Evolutionary conservation across 2,113 vertebrate genomes (phyloP).

Genomic region (Mionectes macconnelli): DNA sequence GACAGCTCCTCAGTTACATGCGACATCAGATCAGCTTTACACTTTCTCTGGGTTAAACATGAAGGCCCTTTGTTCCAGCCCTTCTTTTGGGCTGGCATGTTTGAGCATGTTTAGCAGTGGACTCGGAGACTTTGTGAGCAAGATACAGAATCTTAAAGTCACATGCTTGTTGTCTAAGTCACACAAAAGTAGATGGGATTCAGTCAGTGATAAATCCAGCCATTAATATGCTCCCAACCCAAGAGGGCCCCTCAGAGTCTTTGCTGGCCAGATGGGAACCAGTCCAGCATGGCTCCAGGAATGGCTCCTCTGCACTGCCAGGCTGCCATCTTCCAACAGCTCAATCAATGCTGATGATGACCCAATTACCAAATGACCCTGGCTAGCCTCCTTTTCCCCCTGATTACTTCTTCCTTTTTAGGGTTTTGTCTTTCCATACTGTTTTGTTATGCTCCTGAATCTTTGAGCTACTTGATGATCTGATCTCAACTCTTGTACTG

Average conservation of each 20-base stretch:
- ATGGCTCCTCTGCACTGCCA: not conserved
- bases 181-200: not conserved
- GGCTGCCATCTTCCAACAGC: not conserved
- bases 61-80: not conserved
- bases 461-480: not conserved
- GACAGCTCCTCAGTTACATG: not conserved
- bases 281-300: not conserved
- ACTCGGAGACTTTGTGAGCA: not conserved
- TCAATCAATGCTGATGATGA: not conserved
- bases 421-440: not conserved
- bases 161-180: not conserved
- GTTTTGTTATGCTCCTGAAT: not conserved
- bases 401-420: not conserved
- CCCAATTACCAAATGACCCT: not conserved
- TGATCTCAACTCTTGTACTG: not conserved
- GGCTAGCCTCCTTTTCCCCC: not conserved
- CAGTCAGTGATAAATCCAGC: not conserved
- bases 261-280: accelerated
- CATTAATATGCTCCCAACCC: not conserved
- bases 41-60: not conserved
- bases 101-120: not conserved
- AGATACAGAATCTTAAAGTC: not conserved
- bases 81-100: not conserved
- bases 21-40: not conserved
- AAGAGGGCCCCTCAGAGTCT: accelerated